Conservation (phyloP, 2,113 vertebrate species). For the Struthio camelus region DNA sequence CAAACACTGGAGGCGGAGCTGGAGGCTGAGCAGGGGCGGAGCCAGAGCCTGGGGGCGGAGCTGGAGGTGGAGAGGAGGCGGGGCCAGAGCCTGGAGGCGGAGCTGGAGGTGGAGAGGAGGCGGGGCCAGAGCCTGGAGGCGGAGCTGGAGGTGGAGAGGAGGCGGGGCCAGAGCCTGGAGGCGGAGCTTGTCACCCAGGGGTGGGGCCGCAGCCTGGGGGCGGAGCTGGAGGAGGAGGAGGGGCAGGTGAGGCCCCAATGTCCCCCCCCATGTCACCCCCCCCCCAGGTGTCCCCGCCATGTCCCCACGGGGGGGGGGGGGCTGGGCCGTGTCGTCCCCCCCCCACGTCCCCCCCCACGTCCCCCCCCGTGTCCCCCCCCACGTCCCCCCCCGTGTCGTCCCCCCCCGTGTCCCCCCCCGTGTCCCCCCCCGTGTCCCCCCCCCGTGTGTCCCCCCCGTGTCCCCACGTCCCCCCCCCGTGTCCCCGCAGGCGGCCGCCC, state of each 20-base stretch:
- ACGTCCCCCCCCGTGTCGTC: too few species aligned
- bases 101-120: neutral
- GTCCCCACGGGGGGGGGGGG: too few species aligned
- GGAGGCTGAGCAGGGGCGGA: neutral
- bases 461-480: neutral
- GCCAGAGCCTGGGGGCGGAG: rapidly evolving
- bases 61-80: neutral
- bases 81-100: rapidly evolving
- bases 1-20: too few species aligned
- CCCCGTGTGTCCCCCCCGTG: neutral
- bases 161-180: neutral
- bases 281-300: neutral
- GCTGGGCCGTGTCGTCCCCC: too few species aligned
- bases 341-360: too few species aligned
- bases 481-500: neutral
- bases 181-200: neutral
- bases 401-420: too few species aligned
- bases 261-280: too few species aligned
- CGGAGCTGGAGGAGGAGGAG: too few species aligned
- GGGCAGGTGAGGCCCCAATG: too few species aligned
- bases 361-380: too few species aligned
- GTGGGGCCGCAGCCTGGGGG: too few species aligned
- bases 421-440: neutral
- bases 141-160: too few species aligned
- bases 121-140: rapidly evolving